These are phyloP conservation scores for Caenorhabditis uteleia DNA, from an alignment of 2,888 invertebrate genomes.

Conservation along the genomic window DNA sequence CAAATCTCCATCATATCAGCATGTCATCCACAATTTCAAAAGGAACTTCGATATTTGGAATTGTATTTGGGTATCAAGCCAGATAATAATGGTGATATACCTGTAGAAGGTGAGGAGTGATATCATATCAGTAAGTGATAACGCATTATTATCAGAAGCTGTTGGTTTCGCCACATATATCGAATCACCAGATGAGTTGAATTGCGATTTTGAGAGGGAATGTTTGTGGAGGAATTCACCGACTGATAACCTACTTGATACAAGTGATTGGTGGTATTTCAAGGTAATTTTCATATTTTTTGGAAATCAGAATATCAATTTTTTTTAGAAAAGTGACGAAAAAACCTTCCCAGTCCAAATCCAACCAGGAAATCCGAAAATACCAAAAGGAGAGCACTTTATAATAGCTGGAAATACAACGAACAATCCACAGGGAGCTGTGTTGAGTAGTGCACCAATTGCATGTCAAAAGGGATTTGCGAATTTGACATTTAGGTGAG, in stretches of 20 bases:
- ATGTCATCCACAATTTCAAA: conserved; percentile 61
- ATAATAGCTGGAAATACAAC: conserved; percentile 67
- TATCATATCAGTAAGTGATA: not conserved
- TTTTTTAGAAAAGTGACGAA: conserved; percentile 55
- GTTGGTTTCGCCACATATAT: conserved; percentile 56
- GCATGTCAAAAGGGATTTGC: conserved; percentile 64
- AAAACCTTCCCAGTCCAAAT: conserved; percentile 66
- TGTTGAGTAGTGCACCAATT: conserved; percentile 65
- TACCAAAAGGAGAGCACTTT: conserved; percentile 53
- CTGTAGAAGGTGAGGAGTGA: conserved; percentile 51
- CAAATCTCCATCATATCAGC: too few species aligned
- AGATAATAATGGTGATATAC: conserved; percentile 58
- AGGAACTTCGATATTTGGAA: conserved; percentile 65
- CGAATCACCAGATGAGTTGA: conserved; percentile 50
- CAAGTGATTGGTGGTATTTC: conserved; percentile 67
- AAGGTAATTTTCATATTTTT: conserved; percentile 31
- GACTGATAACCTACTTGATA: conserved; percentile 62
- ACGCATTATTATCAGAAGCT: conserved; percentile 36
- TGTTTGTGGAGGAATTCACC: conserved; percentile 65
- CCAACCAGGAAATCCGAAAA: conserved; percentile 56
- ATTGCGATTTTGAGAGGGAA: conserved; percentile 58
- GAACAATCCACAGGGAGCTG: conserved; percentile 56
- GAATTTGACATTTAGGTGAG: conserved; percentile 60
- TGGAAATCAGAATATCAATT: not conserved
- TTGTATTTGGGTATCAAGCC: conserved; percentile 64